Conservation (phyloP, 2,888 invertebrate species). For the Anoplius nigerrimus region DNA sequence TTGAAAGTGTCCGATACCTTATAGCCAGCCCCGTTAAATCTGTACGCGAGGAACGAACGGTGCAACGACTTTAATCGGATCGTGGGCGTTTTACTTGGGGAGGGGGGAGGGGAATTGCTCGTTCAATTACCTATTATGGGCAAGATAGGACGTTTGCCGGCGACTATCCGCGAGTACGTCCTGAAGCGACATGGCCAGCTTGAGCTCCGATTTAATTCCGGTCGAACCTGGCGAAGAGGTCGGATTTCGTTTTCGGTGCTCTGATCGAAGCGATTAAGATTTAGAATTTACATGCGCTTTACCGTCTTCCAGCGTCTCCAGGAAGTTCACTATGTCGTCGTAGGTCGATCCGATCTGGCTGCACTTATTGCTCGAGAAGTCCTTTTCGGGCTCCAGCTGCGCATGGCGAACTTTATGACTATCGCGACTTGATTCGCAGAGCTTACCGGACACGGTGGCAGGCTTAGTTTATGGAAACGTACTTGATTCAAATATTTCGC, state of each 20-base stretch:
- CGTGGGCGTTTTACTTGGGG: too few relatives aligned
- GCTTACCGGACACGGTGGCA: conserved; percentile 18
- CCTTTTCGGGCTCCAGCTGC: conserved; percentile 64
- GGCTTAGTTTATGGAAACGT: conserved; percentile 4
- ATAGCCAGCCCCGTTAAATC: too few relatives aligned
- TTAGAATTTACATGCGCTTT: conserved; percentile 13
- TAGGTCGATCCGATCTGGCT: conserved; percentile 55
- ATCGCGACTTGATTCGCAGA: too few relatives aligned
- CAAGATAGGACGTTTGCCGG: background rate
- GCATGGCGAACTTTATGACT: too few relatives aligned
- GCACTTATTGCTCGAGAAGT: conserved; percentile 44
- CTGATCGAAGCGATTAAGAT: too few relatives aligned
- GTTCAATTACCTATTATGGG: background rate
- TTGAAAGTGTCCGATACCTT: conserved; percentile 34
- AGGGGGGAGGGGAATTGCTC: background rate
- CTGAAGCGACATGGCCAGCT: background rate
- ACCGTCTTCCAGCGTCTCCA: conserved; percentile 63
- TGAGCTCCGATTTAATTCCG: too few relatives aligned
- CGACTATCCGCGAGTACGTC: background rate
- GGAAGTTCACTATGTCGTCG: conserved; percentile 67
- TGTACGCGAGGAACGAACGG: too few relatives aligned
- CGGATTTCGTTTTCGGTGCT: too few relatives aligned
- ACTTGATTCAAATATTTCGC: conserved; percentile 47
- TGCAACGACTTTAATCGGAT: too few relatives aligned
- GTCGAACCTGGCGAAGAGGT: too few relatives aligned